Evolutionary conservation across 1,140 invertebrate genomes (phyloP), one percentile per base, ranked within the genome.

Genomic region (Drosophila sulfurigaster): DNA sequence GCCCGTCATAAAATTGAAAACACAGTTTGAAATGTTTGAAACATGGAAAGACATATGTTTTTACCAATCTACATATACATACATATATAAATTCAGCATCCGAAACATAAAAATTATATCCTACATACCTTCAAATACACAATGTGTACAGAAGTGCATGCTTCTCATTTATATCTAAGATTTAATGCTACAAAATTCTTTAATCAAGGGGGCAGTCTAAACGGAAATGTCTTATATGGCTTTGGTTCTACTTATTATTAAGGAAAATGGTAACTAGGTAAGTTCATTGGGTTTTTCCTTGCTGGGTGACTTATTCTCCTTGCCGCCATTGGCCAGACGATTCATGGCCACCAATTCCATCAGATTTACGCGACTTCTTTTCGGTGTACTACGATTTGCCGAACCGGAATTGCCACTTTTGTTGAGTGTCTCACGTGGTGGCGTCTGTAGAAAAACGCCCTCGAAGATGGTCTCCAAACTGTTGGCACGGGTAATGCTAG

Each of bases 391-490:
- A 6, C 86, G 81, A 1, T 38, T 51, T 0, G 45, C 35, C 3
- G 63, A 75, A 59, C 68, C 48, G 2, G 46, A 78, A 38, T 59
- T 49, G 0, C 52, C 35, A 16, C 56, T 81, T 11, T 30, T 66
- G 56, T 70, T 75, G 0, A 58, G 32, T 7, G 79, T 85, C 15
- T 91, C 87, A 2, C 86, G 82, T 4, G 91, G 86, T 13, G 91
- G 91, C 1, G 91, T 92, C 13, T 91, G 69, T 5, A 92, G 62
- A n/a, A 92, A 92, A 1, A 92, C 81, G 5, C 89, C 91, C 62
- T 92, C 91, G 54, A 91, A 92, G 32, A 92, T 92, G 25, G 91
- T 92, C 41, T 92, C 91, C 16, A 92, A 56, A 15, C 74, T 92
- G 52, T 77, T 90, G 48, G 56, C 73, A 28, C 52, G 70, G 32